Percentiles rank a stretch among this genome's conserved stretches.
Evolutionary conservation across 92 coral and sea anemone genomes (phyloP).

Genomic region (Porites divaricata): DNA sequence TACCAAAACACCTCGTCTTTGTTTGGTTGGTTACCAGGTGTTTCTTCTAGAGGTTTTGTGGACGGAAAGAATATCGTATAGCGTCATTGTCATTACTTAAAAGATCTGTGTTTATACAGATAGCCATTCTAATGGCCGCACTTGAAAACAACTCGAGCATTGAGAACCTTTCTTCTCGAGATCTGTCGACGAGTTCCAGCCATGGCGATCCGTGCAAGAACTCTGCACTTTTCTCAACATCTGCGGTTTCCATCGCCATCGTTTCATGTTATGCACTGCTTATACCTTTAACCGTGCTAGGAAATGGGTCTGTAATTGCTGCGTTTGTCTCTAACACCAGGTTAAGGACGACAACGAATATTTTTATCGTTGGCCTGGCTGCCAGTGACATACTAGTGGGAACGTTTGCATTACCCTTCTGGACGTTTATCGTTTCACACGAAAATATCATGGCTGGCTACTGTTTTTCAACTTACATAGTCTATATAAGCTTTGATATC

Average conservation of each 20-base stretch:
- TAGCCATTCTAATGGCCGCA: slow-evolving; percentile 1
- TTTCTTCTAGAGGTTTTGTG: neutral
- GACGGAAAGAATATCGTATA: neutral
- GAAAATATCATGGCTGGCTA: slow-evolving; percentile 48
- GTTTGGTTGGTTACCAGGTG: neutral
- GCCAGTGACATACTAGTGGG: slow-evolving; percentile 88
- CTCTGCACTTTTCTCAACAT: slow-evolving; percentile 29
- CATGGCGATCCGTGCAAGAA: slow-evolving; percentile 8
- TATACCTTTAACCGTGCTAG: slow-evolving; percentile 73
- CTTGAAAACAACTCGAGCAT: slow-evolving; percentile 5
- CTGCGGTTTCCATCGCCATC: slow-evolving; percentile 54
- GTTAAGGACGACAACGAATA: slow-evolving; percentile 85
- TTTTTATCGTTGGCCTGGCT: slow-evolving; percentile 86
- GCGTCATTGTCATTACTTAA: neutral
- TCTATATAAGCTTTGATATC: slow-evolving; percentile 77
- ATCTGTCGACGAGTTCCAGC: neutral
- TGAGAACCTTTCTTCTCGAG: neutral
- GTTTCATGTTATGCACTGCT: slow-evolving; percentile 67
- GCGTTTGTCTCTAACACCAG: slow-evolving; percentile 71
- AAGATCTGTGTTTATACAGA: neutral
- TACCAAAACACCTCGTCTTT: neutral
- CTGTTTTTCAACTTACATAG: slow-evolving; percentile 57
- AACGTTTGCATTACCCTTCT: slow-evolving; percentile 79
- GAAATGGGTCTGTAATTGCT: slow-evolving; percentile 83
- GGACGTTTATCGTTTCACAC: slow-evolving; percentile 76